These are phyloP conservation scores for Lithobius niger DNA, from an alignment of 1,140 invertebrate genomes.

Conservation along the genomic window DNA sequence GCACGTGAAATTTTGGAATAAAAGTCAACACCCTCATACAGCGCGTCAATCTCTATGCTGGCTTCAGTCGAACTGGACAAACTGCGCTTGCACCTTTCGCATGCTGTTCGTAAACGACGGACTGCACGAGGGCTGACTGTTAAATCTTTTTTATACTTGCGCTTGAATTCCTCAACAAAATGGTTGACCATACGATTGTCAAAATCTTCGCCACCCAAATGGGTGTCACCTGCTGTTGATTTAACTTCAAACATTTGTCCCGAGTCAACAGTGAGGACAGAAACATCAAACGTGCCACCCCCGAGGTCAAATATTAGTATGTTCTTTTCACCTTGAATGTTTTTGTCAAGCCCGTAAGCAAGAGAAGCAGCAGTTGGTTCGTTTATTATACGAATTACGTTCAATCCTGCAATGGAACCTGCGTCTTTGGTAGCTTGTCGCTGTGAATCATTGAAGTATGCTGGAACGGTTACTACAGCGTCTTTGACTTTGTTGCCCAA, in stretches of 20 bases:
- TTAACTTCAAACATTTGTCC: conserved; percentile 94
- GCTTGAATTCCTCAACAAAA: conserved; percentile 92
- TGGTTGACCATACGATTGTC: conserved; percentile 91
- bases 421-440: conserved; percentile 24
- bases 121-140: conserved; percentile 78
- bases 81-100: conserved; percentile 90
- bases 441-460: conserved; percentile 32
- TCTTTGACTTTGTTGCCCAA: conserved; percentile 47
- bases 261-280: conserved; percentile 85
- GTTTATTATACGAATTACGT: conserved; percentile 43
- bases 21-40: conserved; percentile 92
- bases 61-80: conserved; percentile 88
- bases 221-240: conserved; percentile 92
- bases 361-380: conserved; percentile 37
- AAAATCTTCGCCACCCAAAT: conserved; percentile 96
- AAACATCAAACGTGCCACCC: conserved; percentile 95
- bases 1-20: conserved; percentile 90
- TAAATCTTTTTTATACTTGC: conserved; percentile 93
- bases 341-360: conserved; percentile 38
- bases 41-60: conserved; percentile 79
- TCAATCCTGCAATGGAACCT: conserved; percentile 31
- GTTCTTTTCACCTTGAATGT: conserved; percentile 33
- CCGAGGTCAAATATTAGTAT: conserved; percentile 45
- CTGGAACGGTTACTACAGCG: conserved; percentile 42
- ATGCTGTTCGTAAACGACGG: conserved; percentile 78